These are phyloP conservation scores for Alloplasta piceator DNA, from an alignment of 2,888 invertebrate genomes.

Conservation along the genomic window DNA sequence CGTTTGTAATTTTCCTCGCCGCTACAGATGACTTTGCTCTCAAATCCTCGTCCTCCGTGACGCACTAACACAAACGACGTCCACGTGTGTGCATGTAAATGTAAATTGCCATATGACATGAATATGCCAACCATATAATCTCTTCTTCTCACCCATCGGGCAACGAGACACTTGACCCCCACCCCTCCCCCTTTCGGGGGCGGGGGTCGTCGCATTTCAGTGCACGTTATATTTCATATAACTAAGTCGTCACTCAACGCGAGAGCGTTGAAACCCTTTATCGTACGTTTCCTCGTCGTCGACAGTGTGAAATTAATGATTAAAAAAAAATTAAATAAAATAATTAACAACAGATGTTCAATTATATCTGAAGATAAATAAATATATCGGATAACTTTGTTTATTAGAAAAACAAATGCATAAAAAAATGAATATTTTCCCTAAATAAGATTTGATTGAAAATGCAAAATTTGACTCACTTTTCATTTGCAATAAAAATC, in stretches of 20 bases:
- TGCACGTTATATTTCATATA: conserved; percentile 47
- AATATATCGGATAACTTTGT: too few relatives aligned
- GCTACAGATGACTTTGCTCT: conserved; percentile 36
- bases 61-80: not conserved
- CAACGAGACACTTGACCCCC: conserved; percentile 51
- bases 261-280: conserved; percentile 20
- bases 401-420: too few relatives aligned
- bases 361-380: too few relatives aligned
- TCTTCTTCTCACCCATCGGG: conserved; percentile 27
- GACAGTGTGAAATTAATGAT: not conserved
- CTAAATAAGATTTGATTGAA: too few relatives aligned
- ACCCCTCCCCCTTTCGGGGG: not conserved
- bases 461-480: too few relatives aligned
- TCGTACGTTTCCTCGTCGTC: not conserved
- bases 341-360: too few relatives aligned
- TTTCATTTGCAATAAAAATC: too few relatives aligned
- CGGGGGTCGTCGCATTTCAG: conserved; percentile 14
- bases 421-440: too few relatives aligned
- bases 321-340: not conserved
- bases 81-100: conserved; percentile 28
- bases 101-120: conserved; percentile 33
- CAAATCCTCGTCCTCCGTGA: conserved; percentile 28
- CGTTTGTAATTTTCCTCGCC: conserved; percentile 4
- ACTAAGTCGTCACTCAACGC: conserved; percentile 16
- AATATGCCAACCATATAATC: conserved; percentile 38